These are phyloP conservation scores for Zelleria hepariella DNA, from an alignment of 2,888 invertebrate species.

Conservation along the genomic window DNA sequence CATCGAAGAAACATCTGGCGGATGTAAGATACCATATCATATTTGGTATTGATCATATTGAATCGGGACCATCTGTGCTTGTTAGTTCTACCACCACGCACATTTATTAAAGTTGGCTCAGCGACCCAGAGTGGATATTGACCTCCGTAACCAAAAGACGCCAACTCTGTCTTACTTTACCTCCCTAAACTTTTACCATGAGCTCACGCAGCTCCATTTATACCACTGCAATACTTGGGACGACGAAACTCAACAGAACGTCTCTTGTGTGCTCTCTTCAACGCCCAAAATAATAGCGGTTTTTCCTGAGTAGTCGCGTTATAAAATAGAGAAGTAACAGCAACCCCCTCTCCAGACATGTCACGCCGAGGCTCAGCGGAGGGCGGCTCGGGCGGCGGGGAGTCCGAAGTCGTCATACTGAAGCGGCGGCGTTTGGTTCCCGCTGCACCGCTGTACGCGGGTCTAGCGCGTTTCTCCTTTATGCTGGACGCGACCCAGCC, in stretches of 20 bases:
- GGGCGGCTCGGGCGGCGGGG: slow-evolving; percentile 77
- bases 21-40: slow-evolving; percentile 66
- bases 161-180: too few relatives aligned
- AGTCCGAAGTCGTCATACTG: slow-evolving; percentile 89
- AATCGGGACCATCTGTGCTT: neutral
- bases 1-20: slow-evolving; percentile 86
- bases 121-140: too few relatives aligned
- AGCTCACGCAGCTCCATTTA: too few relatives aligned
- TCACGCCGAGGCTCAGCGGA: slow-evolving; percentile 88
- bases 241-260: too few relatives aligned
- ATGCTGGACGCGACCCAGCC: slow-evolving; percentile 96
- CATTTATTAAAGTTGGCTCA: too few relatives aligned
- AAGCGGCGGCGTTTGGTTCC: slow-evolving; percentile 91
- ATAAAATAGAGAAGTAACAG: neutral
- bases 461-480: slow-evolving; percentile 91
- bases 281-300: too few relatives aligned
- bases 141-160: too few relatives aligned
- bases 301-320: too few relatives aligned
- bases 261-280: too few relatives aligned
- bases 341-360: slow-evolving; percentile 32
- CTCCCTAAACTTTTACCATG: too few relatives aligned
- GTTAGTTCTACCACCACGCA: neutral
- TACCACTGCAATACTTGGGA: too few relatives aligned
- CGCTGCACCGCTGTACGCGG: slow-evolving; percentile 83
- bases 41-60: neutral